Base-by-base conservation (phyloP, 2,888 invertebrate species). In the Aspidiotus rigidus region DNA sequence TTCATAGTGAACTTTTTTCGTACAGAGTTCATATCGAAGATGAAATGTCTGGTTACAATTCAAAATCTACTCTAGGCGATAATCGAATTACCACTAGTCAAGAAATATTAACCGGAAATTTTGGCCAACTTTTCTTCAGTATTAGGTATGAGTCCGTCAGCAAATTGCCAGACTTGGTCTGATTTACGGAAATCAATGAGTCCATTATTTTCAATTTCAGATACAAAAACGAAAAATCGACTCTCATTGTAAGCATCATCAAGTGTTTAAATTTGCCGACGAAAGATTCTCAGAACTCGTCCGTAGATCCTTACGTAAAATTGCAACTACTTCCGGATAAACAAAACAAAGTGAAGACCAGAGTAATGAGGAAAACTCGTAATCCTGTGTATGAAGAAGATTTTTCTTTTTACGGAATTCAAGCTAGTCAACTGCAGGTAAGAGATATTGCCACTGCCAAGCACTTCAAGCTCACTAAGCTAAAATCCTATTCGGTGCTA, bases 371-470 rank as follows among this genome's bases (percentile, higher is more conserved):
- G 73, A 96, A 97, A 78, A 97, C 98, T 60, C 84, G 92, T 67
- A 93, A 93, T 80, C 99, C 99, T 0, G 89, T 93, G 1, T 99
- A 97, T 79, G 97, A 99, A 76, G 99, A 99, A 80, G 97, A 97
- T 79, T 99, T 99, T 79, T 98, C 97, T 1, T 98, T 99, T 83
- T 99, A 96, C 78, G 97, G 97, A 69, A 85, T 94, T 75, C 87
- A 86, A 63, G 86, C 88, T 74, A 87, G 88, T 77, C 94, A 96
- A 79, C 83, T 96, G 71, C 83, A 81, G 80, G 83, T 82, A 76
- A 49, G n/a, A 28, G n/a, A 28, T 28, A 28, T 28, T 28, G 28
- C 28, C 1, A 28, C 2, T 28, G 5, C 28, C 28, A 28, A 28
- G 28, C 5, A 28, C 1, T 28, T 28, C 5, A 5, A 28, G 28